Conservation (phyloP, 2,888 invertebrate genomes). For the Calameuta filiformis region DNA sequence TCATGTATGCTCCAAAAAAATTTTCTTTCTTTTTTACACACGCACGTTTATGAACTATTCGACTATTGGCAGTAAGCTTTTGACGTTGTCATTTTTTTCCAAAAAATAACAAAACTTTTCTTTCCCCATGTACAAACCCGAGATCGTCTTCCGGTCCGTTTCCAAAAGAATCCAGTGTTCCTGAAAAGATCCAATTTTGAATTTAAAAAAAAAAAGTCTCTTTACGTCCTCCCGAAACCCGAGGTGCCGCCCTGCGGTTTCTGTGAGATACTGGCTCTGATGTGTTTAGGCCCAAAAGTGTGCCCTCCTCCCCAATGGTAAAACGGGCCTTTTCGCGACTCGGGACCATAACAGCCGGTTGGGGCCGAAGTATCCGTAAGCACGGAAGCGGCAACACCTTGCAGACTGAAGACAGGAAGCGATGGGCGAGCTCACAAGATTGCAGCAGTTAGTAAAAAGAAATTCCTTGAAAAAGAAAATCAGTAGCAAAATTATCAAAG, state of each 20-base stretch:
- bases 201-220: constrained; percentile 10
- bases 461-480: too few relatives aligned
- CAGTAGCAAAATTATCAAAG: too few relatives aligned
- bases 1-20: neutral
- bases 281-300: constrained; percentile 84
- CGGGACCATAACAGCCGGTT: constrained; percentile 90
- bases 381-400: constrained; percentile 84
- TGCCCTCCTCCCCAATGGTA: constrained; percentile 94
- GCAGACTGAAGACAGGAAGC: constrained; percentile 89
- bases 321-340: constrained; percentile 91
- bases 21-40: neutral
- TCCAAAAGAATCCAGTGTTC: neutral
- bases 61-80: neutral
- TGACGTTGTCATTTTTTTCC: neutral
- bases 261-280: constrained; percentile 66
- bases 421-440: constrained; percentile 92
- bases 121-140: neutral
- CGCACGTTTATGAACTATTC: neutral
- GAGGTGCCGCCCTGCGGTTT: constrained; percentile 62
- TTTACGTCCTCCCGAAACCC: constrained; percentile 46
- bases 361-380: constrained; percentile 89
- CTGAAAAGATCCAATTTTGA: neutral
- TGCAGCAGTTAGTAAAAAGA: constrained; percentile 80
- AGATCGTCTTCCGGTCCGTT: neutral
- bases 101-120: neutral